Evolutionary conservation across 2,888 invertebrate genomes (phyloP), one percentile per base, ranked within the genome.

Genomic region (Ophraella communa): DNA sequence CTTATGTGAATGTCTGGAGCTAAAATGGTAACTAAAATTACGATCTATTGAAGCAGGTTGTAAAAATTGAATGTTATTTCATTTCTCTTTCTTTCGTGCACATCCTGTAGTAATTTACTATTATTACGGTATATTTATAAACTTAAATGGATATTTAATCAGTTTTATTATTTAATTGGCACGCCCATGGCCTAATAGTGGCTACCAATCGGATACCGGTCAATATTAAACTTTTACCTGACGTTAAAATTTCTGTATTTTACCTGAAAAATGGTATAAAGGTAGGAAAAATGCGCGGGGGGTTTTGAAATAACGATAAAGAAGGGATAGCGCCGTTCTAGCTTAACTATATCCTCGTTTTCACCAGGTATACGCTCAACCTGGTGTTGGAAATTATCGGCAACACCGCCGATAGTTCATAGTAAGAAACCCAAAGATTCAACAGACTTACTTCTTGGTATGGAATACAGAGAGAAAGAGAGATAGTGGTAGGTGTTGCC

Each of bases 241-340:
- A 17, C 17, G 2, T 27, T 51, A 2, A 51, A 51, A 51, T 14
- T 14, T 24, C 7, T 20, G 8, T 8, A 24, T 24, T 51, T 51
- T 51, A 51, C 49, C 49, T 51, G 49, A 14, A 51, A 51, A 51
- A 24, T 17, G n/a, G 7, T 14, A 2, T 8, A 51, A 51, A 27
- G 49, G 23, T 17, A 24, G 14, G n/a, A n/a, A n/a, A n/a, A 51
- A 51, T 14, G 14, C 39, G 5, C 8, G 27, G 20, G 49, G 10
- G 49, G 49, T 51, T 51, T 27, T 17, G 5, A 39, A 17, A 17
- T 7, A n/a, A 23, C 45, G 8, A 5, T 14, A 23, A 14, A 51
- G 49, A 14, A 27, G 49, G 49, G 27, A 14, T 49, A 49, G 17
- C 24, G 23, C 20, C 24, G 24, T 24, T 51, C 14, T 14, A 24